phyloP scores from a whole-genome alignment of 1,140 invertebrate genomes.

The Cotesia glomerata region DNA sequence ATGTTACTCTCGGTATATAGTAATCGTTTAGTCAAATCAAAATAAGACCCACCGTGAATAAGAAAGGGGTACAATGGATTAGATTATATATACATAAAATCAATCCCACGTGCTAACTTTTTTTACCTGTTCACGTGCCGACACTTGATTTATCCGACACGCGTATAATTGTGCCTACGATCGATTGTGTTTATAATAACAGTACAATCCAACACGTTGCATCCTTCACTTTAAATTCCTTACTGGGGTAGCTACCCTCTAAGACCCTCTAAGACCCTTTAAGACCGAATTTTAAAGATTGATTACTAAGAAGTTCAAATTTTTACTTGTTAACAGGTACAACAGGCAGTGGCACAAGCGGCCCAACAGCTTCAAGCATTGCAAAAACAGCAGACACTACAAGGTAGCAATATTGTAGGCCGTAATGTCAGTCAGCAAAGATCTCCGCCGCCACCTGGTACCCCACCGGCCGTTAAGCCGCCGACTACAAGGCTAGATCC shows the following conservation, averaged over 20 bases:
- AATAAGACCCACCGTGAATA: not conserved
- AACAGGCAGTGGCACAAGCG: slow-evolving; percentile 81
- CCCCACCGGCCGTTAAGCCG: slow-evolving; percentile 61
- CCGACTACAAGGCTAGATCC: slow-evolving; percentile 73
- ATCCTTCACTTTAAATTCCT: not conserved
- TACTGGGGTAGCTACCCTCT: too few relatives aligned
- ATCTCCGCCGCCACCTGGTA: slow-evolving; percentile 58
- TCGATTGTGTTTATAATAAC: slow-evolving; percentile 1
- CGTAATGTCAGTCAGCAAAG: slow-evolving; percentile 57
- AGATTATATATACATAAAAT: not conserved
- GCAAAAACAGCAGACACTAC: slow-evolving; percentile 74
- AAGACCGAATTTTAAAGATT: not conserved
- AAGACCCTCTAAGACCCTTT: too few relatives aligned
- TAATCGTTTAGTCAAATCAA: not conserved
- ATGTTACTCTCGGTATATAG: not conserved
- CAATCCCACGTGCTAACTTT: not conserved
- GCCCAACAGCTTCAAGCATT: slow-evolving; percentile 82
- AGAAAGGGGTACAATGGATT: not conserved
- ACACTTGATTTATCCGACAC: slow-evolving; percentile 6
- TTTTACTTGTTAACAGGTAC: slow-evolving; percentile 62
- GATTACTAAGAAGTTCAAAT: not conserved
- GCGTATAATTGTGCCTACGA: not conserved
- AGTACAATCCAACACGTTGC: not conserved
- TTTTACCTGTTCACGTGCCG: slow-evolving; percentile 30
- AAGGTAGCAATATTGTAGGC: slow-evolving; percentile 51